Percentiles rank a stretch among this genome's conserved stretches.
Conservation (phyloP, 2,888 invertebrate genomes). For the Ichneumoninae sp. region DNA sequence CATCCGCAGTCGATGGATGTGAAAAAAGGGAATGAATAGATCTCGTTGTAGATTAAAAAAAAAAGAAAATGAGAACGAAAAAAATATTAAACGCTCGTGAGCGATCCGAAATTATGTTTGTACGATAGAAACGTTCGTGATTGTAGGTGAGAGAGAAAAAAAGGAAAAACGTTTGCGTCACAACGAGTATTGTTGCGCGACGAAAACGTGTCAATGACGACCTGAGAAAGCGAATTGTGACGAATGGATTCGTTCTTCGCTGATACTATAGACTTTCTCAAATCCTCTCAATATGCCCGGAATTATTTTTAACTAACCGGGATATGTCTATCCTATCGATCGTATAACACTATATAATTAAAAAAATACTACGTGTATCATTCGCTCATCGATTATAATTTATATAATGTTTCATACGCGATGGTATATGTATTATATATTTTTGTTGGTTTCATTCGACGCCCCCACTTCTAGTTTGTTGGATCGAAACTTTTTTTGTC, state of each 20-base stretch:
- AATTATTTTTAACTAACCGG: conserved; percentile 39
- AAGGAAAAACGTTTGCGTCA: not conserved
- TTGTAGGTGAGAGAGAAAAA: conserved; percentile 11
- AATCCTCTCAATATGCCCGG: conserved; percentile 30
- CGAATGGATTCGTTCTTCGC: conserved; percentile 29
- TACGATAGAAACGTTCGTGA: conserved; percentile 50
- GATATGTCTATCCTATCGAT: conserved; percentile 25
- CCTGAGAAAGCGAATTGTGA: conserved; percentile 20
- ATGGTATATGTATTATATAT: conserved; percentile 56
- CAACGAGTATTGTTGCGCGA: conserved; percentile 2
- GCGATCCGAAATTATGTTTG: conserved; percentile 51
- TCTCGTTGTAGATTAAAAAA: conserved; percentile 22
- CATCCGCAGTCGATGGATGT: conserved; percentile 9
- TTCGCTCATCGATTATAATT: conserved; percentile 41
- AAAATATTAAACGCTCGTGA: conserved; percentile 25
- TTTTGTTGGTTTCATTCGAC: conserved; percentile 54
- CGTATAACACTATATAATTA: conserved; percentile 22
- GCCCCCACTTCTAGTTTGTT: conserved; percentile 56
- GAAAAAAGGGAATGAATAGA: conserved; percentile 28
- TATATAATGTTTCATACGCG: conserved; percentile 71
- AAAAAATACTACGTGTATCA: conserved; percentile 5
- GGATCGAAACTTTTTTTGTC: conserved; percentile 37
- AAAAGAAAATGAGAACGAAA: conserved; percentile 4
- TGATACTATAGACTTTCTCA: conserved; percentile 5
- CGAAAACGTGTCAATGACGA: conserved; percentile 1